phyloP scores from a whole-genome alignment of 1,140 invertebrate genomes.

The Megalopta genalis region DNA sequence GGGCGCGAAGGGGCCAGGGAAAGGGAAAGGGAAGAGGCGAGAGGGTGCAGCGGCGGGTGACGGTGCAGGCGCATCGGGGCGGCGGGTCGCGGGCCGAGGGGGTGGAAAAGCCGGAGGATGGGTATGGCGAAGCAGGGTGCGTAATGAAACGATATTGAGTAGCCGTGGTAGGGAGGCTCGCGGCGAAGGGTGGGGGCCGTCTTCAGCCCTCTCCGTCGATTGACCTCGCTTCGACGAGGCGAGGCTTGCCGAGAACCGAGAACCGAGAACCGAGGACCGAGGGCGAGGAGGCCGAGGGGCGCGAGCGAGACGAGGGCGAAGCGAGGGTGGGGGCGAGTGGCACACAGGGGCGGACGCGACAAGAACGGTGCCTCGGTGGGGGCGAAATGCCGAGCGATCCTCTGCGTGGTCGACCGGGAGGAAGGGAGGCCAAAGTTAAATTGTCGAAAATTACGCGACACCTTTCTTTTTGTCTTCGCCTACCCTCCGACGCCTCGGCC shows the following conservation, averaged over 20 bases:
- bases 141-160: conserved; percentile 80
- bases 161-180: conserved; percentile 64
- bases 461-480: conserved; percentile 55
- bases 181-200: conserved; percentile 67
- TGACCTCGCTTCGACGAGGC: conserved; percentile 74
- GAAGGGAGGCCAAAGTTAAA: conserved; percentile 67
- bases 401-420: conserved; percentile 36
- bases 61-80: conserved; percentile 36
- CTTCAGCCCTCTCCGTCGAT: conserved; percentile 77
- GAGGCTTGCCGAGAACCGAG: conserved; percentile 36
- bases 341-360: conserved; percentile 51
- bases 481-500: conserved; percentile 27
- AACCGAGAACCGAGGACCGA: no score
- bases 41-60: conserved; percentile 36
- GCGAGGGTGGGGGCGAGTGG: conserved; percentile 34
- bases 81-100: conserved; percentile 21
- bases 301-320: conserved; percentile 24
- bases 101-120: conserved; percentile 28
- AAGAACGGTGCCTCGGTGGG: conserved; percentile 42
- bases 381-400: conserved; percentile 46
- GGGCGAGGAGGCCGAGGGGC: conserved; percentile 13
- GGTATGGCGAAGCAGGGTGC: conserved; percentile 65
- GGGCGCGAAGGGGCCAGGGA: no score
- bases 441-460: conserved; percentile 77
- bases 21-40: conserved; percentile 18